A percentile compares a stretch with the other conserved stretches of the same genome.
These are phyloP conservation scores for Heliconius congener DNA, from an alignment of 1,140 invertebrate species.

Conservation along the genomic window DNA sequence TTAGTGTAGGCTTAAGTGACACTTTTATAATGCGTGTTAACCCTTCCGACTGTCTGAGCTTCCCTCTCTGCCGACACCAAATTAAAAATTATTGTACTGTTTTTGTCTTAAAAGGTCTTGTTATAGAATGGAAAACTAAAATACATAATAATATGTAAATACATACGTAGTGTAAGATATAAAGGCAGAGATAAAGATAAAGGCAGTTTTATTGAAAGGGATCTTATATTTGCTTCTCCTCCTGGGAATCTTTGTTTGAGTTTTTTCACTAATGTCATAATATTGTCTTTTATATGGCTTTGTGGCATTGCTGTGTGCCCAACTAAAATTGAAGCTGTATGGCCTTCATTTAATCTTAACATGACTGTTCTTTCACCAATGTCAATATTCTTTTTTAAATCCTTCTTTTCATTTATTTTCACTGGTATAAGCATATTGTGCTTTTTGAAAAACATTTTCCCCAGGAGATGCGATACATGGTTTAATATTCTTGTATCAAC, in stretches of 20 bases:
- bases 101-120: too few relatives aligned
- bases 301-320: constrained; percentile 82
- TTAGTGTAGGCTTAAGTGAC: too few relatives aligned
- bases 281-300: constrained; percentile 82
- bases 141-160: constrained; percentile 27
- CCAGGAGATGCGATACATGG: constrained; percentile 83
- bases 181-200: constrained; percentile 82
- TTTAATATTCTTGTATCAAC: constrained; percentile 84
- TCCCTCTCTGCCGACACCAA: too few relatives aligned
- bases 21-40: too few relatives aligned
- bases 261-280: constrained; percentile 77
- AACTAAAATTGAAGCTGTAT: constrained; percentile 81
- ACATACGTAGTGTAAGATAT: constrained; percentile 85
- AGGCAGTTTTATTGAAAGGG: constrained; percentile 82
- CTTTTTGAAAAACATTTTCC: constrained; percentile 84
- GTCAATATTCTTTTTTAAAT: constrained; percentile 83
- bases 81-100: too few relatives aligned
- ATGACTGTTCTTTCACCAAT: constrained; percentile 82
- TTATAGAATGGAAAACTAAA: not conserved
- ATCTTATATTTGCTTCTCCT: constrained; percentile 84
- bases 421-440: constrained; percentile 84
- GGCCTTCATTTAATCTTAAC: constrained; percentile 81
- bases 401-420: constrained; percentile 76
- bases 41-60: too few relatives aligned
- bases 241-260: constrained; percentile 83